Conservation (phyloP, 2,888 invertebrate genomes). For the Lithodes maja region DNA sequence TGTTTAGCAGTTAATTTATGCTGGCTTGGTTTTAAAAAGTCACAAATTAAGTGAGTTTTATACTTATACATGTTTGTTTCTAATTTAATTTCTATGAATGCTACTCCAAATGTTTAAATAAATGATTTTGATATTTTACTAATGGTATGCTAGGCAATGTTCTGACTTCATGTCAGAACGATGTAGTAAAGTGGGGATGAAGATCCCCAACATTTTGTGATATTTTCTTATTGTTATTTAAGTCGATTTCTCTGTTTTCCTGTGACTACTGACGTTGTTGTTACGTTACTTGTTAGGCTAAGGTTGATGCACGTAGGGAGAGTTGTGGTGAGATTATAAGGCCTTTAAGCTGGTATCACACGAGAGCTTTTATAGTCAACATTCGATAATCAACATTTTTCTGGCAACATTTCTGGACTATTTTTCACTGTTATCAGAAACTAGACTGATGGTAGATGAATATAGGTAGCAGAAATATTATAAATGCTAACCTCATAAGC, state of each 20-base stretch:
- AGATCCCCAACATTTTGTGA: slow-evolving; percentile 70
- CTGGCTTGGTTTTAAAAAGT: slow-evolving; percentile 70
- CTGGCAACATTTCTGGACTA: no score
- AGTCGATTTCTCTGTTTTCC: slow-evolving; percentile 71
- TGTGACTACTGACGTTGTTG: slow-evolving; percentile 71
- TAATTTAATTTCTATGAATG: slow-evolving; percentile 70
- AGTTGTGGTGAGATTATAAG: slow-evolving; percentile 36
- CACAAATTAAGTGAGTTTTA: slow-evolving; percentile 70
- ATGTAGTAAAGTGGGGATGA: slow-evolving; percentile 68
- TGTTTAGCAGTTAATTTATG: slow-evolving; percentile 65
- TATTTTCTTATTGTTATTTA: slow-evolving; percentile 71
- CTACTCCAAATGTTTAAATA: slow-evolving; percentile 67
- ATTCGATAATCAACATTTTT: no score
- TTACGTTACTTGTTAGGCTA: slow-evolving; percentile 70
- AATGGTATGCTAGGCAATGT: slow-evolving; percentile 68
- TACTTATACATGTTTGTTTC: slow-evolving; percentile 69
- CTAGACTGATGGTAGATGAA: no score
- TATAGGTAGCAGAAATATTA: no score
- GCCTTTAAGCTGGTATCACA: neutral
- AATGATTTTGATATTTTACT: slow-evolving; percentile 71
- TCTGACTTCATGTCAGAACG: slow-evolving; percentile 40
- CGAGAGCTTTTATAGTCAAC: no score
- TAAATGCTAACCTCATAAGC: no score
- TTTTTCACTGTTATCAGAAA: no score
- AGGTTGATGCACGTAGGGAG: slow-evolving; percentile 64